These are phyloP conservation scores for Coleophora flavipennella DNA, from an alignment of 2,888 invertebrate species.

Conservation along the genomic window DNA sequence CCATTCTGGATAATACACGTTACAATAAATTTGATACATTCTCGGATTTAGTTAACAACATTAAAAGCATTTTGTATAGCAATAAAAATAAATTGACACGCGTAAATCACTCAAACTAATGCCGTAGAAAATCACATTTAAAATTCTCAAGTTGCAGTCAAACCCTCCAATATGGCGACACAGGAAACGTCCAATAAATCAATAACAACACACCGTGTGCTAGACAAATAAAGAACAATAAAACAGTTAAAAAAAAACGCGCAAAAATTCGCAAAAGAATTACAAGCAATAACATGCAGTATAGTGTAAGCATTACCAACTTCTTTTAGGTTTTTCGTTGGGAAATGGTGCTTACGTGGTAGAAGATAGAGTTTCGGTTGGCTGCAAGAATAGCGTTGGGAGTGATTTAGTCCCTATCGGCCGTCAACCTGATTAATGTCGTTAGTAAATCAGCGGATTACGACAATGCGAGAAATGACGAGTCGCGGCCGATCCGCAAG, in stretches of 20 bases:
- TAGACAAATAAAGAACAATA: slow-evolving; percentile 50
- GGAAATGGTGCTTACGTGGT: slow-evolving; percentile 28
- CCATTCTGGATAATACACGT: too few species aligned
- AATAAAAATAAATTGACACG: slow-evolving; percentile 35
- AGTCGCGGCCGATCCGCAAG: slow-evolving; percentile 65
- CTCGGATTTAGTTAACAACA: background rate
- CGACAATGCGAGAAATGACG: slow-evolving; percentile 73
- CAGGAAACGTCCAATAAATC: slow-evolving; percentile 62
- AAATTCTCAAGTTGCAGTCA: slow-evolving; percentile 50
- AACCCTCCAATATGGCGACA: slow-evolving; percentile 46
- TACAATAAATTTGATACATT: slow-evolving; percentile 12
- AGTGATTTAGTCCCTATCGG: slow-evolving; percentile 71
- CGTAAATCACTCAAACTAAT: slow-evolving; percentile 41
- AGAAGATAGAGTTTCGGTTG: slow-evolving; percentile 30
- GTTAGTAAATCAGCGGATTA: slow-evolving; percentile 73
- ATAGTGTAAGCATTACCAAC: slow-evolving; percentile 48
- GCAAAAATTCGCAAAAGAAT: slow-evolving; percentile 63
- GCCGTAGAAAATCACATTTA: slow-evolving; percentile 26
- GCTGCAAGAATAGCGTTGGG: slow-evolving; percentile 39
- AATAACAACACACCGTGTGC: slow-evolving; percentile 32
- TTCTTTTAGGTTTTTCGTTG: slow-evolving; percentile 15
- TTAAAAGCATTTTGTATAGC: slow-evolving; percentile 11
- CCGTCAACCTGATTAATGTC: slow-evolving; percentile 72
- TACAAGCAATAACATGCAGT: slow-evolving; percentile 70
- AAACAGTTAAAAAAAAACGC: slow-evolving; percentile 3